A percentile compares a stretch with the other conserved stretches of the same genome.
These are phyloP conservation scores for Sciurus vulgaris DNA, from an alignment of 2,797 vertebrate species.

Conservation along the genomic window DNA sequence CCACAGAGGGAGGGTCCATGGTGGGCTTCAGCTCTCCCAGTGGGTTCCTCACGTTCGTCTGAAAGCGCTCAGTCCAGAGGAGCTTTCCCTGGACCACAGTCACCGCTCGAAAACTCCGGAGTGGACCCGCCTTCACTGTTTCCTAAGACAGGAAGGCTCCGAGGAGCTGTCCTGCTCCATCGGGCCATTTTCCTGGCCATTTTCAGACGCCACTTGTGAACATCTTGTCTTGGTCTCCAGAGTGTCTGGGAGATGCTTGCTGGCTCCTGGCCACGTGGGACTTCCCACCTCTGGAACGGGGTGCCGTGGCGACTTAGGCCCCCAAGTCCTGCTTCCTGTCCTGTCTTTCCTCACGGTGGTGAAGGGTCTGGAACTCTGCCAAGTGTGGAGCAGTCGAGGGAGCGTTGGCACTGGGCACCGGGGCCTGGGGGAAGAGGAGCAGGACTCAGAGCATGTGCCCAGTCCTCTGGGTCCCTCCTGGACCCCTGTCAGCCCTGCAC, in stretches of 20 bases:
- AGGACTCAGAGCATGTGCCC: accelerated
- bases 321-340: accelerated
- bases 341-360: accelerated
- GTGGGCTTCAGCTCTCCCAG: neutral
- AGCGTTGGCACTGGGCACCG: accelerated
- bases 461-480: no score
- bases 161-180: neutral
- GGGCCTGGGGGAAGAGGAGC: neutral
- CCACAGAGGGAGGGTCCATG: neutral
- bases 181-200: neutral
- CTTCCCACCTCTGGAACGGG: neutral
- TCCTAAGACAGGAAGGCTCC: neutral
- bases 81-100: neutral
- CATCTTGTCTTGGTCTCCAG: neutral
- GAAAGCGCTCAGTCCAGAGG: neutral
- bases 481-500: neutral
- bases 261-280: neutral
- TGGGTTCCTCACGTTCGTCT: neutral
- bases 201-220: accelerated
- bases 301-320: no score
- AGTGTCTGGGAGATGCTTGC: no score
- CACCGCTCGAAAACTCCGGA: neutral
- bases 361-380: neutral
- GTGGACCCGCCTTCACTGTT: neutral
- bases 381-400: neutral